Evolutionary conservation across 2,797 vertebrate species (phyloP), one percentile per base, ranked within the genome.

Genomic region (Acipenser oxyrinchus): DNA sequence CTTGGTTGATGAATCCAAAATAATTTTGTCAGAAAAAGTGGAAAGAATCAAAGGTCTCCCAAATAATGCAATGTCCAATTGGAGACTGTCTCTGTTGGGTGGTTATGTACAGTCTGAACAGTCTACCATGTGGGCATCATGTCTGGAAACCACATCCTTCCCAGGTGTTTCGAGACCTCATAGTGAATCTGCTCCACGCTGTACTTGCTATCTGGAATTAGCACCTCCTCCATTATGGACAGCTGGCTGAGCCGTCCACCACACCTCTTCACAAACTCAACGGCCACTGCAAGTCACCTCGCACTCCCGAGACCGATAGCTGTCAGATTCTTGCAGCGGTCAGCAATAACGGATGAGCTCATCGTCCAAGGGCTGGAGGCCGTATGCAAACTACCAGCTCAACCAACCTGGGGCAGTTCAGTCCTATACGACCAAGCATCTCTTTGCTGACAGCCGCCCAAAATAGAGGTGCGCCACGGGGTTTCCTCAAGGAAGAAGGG

Each of bases 221-320:
- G 78, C 7, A 89, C 87, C 74, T 90, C 86, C 70, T 90, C 88
- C 86, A 87, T 89, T 48, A 90, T 87, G 12, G 87, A 89, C 2
- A 89, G 82, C 74, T 90, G 85, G 6, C 78, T 85, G 2, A 90
- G 85, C 62, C 88, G 80, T 48, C 84, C 82, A 10, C 86, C 87
- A 59, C 87, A 88, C 81, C 85, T 83, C 77, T 88, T 88, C 0
- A 89, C 88, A 68, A 90, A 89, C 9, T 87, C 84, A 52, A 90
- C 66, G 37, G 48, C 85, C 87, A 48, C 81, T 82, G 77, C 86
- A 90, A 64, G 87, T 83, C 6, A 90, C 86, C 62, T 87, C 85
- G 12, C 88, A 88, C 68, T 90, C 86, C 87, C 87, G 10, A 89
- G 85, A 6, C 87, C 89, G 70, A 90, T 87, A 8, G 87, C 85